These are phyloP conservation scores for Morinoia aosen DNA, from an alignment of 2,888 invertebrate genomes.

Conservation along the genomic window DNA sequence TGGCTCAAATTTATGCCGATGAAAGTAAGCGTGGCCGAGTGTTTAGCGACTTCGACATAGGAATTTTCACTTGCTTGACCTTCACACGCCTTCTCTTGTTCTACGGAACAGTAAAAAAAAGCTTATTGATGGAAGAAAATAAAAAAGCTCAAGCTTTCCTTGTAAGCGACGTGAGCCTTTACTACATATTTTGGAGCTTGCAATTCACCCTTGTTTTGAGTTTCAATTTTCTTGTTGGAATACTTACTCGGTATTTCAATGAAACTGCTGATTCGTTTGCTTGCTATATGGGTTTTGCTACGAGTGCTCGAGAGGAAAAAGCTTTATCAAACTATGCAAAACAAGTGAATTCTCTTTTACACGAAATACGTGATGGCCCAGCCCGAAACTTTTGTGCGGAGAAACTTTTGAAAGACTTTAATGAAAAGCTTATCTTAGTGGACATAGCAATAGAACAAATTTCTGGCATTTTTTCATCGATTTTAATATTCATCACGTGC, in stretches of 20 bases:
- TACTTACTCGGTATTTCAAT: not conserved
- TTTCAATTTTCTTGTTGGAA: conserved; percentile 15
- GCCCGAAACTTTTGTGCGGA: not conserved
- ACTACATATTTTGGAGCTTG: not conserved
- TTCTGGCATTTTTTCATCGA: not conserved
- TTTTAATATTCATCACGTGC: not conserved
- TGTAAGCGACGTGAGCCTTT: not conserved
- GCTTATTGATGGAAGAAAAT: not conserved
- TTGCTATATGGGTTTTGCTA: not conserved
- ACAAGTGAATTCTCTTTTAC: not conserved
- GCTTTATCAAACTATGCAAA: not conserved
- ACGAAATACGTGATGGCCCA: not conserved
- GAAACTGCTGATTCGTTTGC: not conserved
- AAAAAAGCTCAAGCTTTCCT: not conserved
- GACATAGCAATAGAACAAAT: not conserved
- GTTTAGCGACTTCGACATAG: not conserved
- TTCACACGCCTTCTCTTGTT: not conserved
- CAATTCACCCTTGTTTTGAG: not conserved
- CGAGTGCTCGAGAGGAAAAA: not conserved
- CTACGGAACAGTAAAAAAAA: not conserved
- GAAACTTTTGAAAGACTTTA: not conserved
- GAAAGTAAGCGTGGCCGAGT: not conserved
- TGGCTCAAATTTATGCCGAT: not conserved
- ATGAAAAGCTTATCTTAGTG: not conserved
- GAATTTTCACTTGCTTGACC: not conserved